A percentile compares a stretch with the other conserved stretches of the same genome.
phyloP scores from a whole-genome alignment of 2,888 invertebrate species.

The Lamellibrachia satsuma region DNA sequence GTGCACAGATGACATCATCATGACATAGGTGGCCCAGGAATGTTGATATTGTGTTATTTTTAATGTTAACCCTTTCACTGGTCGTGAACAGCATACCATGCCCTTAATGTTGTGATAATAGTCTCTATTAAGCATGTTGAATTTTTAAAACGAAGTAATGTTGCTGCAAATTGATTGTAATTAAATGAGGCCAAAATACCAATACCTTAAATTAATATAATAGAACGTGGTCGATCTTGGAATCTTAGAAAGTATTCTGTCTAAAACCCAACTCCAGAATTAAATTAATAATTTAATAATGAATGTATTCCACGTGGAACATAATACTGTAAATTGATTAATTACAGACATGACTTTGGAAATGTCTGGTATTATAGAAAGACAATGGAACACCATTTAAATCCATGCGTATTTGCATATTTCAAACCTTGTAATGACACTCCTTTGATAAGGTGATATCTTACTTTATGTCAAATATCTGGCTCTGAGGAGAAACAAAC shows the following conservation, averaged over 20 bases:
- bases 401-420: background rate
- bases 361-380: background rate
- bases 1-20: background rate
- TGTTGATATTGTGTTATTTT: background rate
- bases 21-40: background rate
- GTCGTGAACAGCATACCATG: background rate
- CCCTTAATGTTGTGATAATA: background rate
- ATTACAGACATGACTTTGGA: too few species aligned
- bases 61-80: background rate
- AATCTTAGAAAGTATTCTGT: background rate
- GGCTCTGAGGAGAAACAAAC: background rate
- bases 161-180: background rate
- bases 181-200: background rate
- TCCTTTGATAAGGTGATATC: background rate
- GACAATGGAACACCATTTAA: background rate
- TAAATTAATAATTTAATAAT: background rate
- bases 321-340: too few species aligned
- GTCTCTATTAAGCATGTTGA: background rate
- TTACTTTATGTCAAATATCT: background rate
- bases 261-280: background rate
- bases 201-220: background rate
- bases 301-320: background rate
- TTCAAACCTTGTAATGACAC: background rate
- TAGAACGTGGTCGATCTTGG: background rate
- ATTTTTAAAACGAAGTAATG: background rate